A percentile compares a stretch with the other conserved stretches of the same genome.
These are phyloP conservation scores for Lanius ludovicianus DNA, from an alignment of 2,113 vertebrate species.

Conservation along the genomic window DNA sequence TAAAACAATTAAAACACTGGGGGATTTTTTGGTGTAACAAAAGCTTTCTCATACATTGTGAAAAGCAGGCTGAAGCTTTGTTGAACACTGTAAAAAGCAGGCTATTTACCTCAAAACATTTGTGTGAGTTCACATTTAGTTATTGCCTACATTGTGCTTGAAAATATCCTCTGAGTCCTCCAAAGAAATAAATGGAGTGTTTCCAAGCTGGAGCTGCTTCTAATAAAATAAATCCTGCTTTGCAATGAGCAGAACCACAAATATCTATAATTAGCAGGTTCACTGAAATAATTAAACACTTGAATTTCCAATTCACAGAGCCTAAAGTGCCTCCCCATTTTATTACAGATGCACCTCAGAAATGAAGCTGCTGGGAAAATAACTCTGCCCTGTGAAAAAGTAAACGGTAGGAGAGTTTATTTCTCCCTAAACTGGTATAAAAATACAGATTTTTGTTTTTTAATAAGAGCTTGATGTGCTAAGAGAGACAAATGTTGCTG, in stretches of 20 bases:
- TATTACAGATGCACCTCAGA: background rate
- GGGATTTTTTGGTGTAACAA: slow-evolving; percentile 22
- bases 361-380: background rate
- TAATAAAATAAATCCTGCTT: background rate
- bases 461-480: background rate
- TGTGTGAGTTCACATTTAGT: background rate
- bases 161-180: background rate
- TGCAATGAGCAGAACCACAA: background rate
- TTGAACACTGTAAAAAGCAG: slow-evolving; percentile 6
- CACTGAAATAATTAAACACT: slow-evolving; percentile 1
- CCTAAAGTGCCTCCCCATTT: background rate
- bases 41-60: slow-evolving; percentile 2
- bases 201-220: background rate
- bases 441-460: background rate
- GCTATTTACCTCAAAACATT: slow-evolving; percentile 35
- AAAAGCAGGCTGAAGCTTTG: slow-evolving; percentile 6
- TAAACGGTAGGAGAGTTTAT: background rate
- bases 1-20: background rate
- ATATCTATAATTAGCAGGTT: background rate
- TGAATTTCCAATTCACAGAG: background rate
- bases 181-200: slow-evolving; percentile 39
- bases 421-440: background rate
- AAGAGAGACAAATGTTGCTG: background rate
- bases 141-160: background rate
- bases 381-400: background rate